Evolutionary conservation across 2,888 invertebrate genomes (phyloP).

Genomic region (Tipula unca): DNA sequence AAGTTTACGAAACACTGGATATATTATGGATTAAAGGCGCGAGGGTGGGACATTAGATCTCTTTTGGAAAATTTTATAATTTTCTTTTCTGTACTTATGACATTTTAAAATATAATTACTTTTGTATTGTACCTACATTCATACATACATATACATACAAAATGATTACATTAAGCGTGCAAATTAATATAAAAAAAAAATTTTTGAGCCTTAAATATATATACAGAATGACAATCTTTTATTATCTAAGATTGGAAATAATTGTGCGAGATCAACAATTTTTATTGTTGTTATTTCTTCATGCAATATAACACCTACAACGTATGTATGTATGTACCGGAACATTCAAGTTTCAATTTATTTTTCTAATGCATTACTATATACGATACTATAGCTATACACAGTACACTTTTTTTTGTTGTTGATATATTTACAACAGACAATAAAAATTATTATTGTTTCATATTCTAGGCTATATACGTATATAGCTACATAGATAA

Average conservation of each 20-base stretch:
- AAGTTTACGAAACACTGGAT: not conserved
- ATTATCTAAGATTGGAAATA: not conserved
- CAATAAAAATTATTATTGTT: constrained; percentile 14
- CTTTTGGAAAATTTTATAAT: not conserved
- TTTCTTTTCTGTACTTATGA: not conserved
- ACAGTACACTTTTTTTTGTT: not conserved
- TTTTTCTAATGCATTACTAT: not conserved
- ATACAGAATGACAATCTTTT: not conserved
- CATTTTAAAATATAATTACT: not conserved
- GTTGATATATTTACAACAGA: constrained; percentile 3
- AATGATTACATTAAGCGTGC: not conserved
- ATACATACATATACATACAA: too few species aligned
- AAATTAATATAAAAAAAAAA: not conserved
- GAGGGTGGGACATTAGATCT: not conserved
- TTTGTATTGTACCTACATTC: not conserved
- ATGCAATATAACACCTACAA: not conserved
- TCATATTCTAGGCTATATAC: not conserved
- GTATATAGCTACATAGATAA: too few species aligned
- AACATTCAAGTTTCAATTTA: constrained; percentile 1
- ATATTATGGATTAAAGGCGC: not conserved
- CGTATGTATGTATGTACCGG: not conserved
- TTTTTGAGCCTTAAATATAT: not conserved
- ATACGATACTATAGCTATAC: not conserved
- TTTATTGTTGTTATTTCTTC: not conserved
- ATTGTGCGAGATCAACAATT: not conserved